phyloP scores from a whole-genome alignment of 2,888 invertebrate species.

The Myathropa florea region DNA sequence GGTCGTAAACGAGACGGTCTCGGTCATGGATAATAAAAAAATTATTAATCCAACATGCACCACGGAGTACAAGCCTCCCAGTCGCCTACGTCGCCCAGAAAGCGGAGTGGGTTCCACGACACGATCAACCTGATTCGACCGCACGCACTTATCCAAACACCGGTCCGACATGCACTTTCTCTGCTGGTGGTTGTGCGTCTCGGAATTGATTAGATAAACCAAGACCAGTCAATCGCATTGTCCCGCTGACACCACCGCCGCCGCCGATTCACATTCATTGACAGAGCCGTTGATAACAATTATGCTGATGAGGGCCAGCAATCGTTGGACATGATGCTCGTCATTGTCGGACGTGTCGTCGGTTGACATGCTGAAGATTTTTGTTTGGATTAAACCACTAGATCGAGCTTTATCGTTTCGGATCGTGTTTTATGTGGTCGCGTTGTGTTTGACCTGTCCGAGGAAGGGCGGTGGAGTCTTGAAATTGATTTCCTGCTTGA shows the following conservation, averaged over 20 bases:
- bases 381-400: conserved; percentile 59
- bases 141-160: conserved; percentile 26
- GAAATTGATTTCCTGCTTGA: conserved; percentile 27
- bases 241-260: conserved; percentile 16
- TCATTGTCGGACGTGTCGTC: conserved; percentile 27
- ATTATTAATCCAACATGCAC: conserved; percentile 46
- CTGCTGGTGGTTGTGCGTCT: conserved; percentile 24
- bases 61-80: conserved; percentile 13
- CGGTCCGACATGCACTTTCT: conserved; percentile 51
- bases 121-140: conserved; percentile 48
- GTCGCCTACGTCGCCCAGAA: conserved; percentile 50
- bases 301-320: conserved; percentile 45
- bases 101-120: conserved; percentile 42
- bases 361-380: conserved; percentile 58
- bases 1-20: conserved; percentile 51
- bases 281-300: conserved; percentile 53
- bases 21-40: conserved; percentile 54
- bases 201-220: conserved; percentile 54
- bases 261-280: conserved; percentile 34
- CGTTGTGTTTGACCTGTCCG: conserved; percentile 19
- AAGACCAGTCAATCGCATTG: neutral
- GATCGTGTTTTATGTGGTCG: conserved; percentile 49
- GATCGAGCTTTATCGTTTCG: conserved; percentile 50
- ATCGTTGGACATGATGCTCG: conserved; percentile 19
- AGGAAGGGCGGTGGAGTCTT: neutral